phyloP scores from a whole-genome alignment of 1,140 invertebrate species.

The Ips nitidus region DNA sequence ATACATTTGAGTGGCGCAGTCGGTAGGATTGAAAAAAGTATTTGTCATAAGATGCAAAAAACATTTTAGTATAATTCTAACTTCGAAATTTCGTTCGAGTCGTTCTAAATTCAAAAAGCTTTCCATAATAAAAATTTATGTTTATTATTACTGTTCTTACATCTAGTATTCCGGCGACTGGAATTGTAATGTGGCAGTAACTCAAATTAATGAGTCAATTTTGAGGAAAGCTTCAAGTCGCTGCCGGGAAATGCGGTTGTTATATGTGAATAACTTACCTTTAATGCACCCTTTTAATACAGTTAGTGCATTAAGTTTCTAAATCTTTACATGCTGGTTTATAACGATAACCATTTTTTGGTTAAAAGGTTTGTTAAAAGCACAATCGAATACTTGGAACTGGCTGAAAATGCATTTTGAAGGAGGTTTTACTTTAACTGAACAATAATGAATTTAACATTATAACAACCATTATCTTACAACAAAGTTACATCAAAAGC shows the following conservation, averaged over 20 bases:
- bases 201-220: constrained; percentile 31
- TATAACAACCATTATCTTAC: too few relatives aligned
- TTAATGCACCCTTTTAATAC: constrained; percentile 12
- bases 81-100: too few relatives aligned
- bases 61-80: too few relatives aligned
- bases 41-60: too few relatives aligned
- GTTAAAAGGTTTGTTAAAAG: neutral
- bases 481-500: too few relatives aligned
- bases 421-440: too few relatives aligned
- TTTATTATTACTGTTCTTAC: constrained; percentile 28
- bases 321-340: neutral
- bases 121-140: constrained; percentile 18
- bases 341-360: neutral
- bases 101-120: neutral
- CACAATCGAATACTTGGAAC: too few relatives aligned
- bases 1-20: too few relatives aligned
- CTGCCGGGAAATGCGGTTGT: constrained; percentile 18
- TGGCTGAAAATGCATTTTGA: too few relatives aligned
- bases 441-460: too few relatives aligned
- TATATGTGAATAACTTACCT: constrained; percentile 16
- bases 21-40: too few relatives aligned
- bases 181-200: constrained; percentile 28
- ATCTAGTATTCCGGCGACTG: constrained; percentile 15
- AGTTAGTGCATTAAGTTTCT: constrained; percentile 8
- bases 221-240: constrained; percentile 28